Percentiles rank a stretch among this genome's conserved stretches.
phyloP scores from a whole-genome alignment of 2,888 invertebrate species.

The Hemaris fuciformis region DNA sequence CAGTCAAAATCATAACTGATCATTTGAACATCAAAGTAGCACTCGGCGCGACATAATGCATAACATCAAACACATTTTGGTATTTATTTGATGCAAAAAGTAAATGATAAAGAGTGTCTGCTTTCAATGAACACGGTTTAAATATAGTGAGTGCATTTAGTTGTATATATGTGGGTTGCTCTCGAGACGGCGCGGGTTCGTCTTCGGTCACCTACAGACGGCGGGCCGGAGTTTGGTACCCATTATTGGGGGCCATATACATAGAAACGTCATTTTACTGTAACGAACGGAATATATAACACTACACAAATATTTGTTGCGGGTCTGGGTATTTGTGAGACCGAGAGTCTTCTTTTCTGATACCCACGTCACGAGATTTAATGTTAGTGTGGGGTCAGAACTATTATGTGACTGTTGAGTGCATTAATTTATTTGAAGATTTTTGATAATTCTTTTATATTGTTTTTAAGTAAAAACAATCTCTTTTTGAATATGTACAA shows the following conservation, averaged over 20 bases:
- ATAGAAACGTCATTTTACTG: no score
- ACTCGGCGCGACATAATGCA: neutral
- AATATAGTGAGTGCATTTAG: slow-evolving; percentile 16
- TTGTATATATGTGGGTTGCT: slow-evolving; percentile 26
- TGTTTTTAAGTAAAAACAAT: no score
- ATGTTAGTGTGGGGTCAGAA: no score
- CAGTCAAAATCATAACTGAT: neutral
- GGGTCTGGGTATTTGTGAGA: no score
- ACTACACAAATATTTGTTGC: no score
- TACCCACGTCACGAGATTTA: no score
- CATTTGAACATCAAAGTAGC: neutral
- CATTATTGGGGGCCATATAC: neutral
- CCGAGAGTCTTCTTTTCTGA: no score
- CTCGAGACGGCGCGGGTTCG: slow-evolving; percentile 40
- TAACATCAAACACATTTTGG: neutral
- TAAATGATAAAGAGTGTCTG: slow-evolving; percentile 21
- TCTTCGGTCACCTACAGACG: slow-evolving; percentile 37
- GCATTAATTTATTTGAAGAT: no score
- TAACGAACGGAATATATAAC: no score
- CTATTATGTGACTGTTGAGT: no score
- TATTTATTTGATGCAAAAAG: slow-evolving; percentile 9
- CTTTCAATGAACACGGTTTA: slow-evolving; percentile 25
- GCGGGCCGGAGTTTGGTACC: slow-evolving; percentile 23
- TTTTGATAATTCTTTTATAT: no score
- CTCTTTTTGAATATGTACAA: no score